Evolutionary conservation across 2,797 vertebrate species (phyloP), one percentile per base, ranked within the genome.

Genomic region (Gallinago nigripennis): DNA sequence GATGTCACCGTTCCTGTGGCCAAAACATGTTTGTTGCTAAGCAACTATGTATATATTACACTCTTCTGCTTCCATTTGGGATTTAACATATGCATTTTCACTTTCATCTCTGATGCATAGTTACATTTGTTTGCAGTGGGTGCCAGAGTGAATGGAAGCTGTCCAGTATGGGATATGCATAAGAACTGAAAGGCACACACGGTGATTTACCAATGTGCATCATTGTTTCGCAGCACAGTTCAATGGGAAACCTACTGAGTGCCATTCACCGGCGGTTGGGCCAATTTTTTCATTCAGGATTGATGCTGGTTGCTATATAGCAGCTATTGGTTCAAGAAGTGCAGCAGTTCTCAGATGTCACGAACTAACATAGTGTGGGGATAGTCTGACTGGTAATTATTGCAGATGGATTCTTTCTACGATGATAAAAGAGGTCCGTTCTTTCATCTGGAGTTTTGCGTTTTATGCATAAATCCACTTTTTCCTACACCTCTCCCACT

Each of bases 21-120:
- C 95, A 95, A 95, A 96, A 96, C 94, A 97, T 94, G 95, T 96
- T 96, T 97, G 97, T 97, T 97, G 96, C 97, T 97, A 97, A 97
- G 97, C 96, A 97, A 97, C 97, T 96, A 96, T 96, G 96, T 97
- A 96, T 97, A 96, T 97, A 97, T 96, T 94, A 96, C 92, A 90
- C 90, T 95, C 88, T 82, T 95, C 90, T 94, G 84, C 91, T 95
- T 93, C 96, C 94, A 97, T 96, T 94, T 93, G 96, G 95, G 94
- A 96, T 96, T 97, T 96, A 96, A 95, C 95, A 92, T 96, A 97
- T 94, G 95, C 95, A 95, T 97, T 97, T 97, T 93, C 88, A 96
- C 96, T 97, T 97, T 96, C 94, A 97, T 97, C 95, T 96, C 90
- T 93, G 95, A 94, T 94, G 93, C 95, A 95, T 94, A 94, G 93